phyloP scores from a whole-genome alignment of 2,797 vertebrate species.

The Falco columbarius region DNA sequence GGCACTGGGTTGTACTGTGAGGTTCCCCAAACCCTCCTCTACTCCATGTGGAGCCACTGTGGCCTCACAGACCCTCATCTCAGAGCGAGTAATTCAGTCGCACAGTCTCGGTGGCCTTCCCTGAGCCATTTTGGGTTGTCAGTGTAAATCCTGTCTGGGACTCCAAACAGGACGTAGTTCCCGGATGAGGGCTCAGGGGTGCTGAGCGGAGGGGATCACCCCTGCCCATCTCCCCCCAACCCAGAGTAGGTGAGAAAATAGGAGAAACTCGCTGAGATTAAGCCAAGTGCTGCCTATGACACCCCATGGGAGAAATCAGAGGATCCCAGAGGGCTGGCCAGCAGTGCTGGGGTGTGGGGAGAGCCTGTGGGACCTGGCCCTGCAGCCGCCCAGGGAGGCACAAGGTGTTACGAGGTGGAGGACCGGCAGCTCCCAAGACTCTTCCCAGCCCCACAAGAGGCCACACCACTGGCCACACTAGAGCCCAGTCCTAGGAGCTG shows the following conservation, averaged over 20 bases:
- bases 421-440: no score
- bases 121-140: not conserved
- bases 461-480: not conserved
- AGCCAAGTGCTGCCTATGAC: not conserved
- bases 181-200: not conserved
- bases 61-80: not conserved
- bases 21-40: no score
- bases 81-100: not conserved
- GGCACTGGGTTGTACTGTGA: not conserved
- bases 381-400: not conserved
- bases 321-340: no score
- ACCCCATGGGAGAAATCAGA: not conserved
- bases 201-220: not conserved
- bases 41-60: not conserved
- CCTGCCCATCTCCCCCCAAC: no score
- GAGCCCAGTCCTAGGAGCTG: not conserved
- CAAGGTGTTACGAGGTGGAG: not conserved
- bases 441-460: not conserved
- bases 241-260: not conserved
- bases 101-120: not conserved
- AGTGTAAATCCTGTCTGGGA: not conserved
- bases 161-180: not conserved
- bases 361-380: not conserved
- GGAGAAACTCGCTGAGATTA: not conserved
- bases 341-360: no score